Evolutionary conservation across 1,140 invertebrate genomes (phyloP).

Genomic region (Solen grandis): DNA sequence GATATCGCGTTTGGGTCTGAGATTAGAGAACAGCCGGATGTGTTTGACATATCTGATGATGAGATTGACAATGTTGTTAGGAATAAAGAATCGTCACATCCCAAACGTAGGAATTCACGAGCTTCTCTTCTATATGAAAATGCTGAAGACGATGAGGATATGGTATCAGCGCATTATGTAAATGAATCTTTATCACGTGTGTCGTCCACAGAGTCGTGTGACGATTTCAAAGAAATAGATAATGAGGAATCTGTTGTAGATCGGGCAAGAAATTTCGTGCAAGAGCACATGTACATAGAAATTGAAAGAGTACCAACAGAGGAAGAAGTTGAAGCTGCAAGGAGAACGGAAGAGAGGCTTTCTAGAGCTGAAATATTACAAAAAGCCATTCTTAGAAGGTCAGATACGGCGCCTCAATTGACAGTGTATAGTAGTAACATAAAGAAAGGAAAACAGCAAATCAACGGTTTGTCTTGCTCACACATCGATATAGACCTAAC

Average conservation of each 20-base stretch:
- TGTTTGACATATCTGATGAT: constrained; percentile 42
- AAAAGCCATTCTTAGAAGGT: constrained; percentile 10
- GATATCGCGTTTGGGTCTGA: constrained; percentile 43
- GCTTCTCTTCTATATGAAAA: constrained; percentile 13
- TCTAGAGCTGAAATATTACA: constrained; percentile 10
- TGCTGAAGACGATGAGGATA: constrained; percentile 49
- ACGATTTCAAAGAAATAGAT: constrained; percentile 23
- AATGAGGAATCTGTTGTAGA: not conserved
- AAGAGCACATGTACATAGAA: constrained; percentile 41
- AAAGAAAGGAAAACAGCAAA: not conserved
- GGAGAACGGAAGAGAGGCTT: constrained; percentile 4
- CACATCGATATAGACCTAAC: constrained; percentile 47
- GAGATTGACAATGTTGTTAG: not conserved
- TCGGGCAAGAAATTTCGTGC: constrained; percentile 24
- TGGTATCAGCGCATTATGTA: constrained; percentile 36
- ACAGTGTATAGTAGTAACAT: constrained; percentile 37
- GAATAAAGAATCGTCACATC: not conserved
- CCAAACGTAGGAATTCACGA: not conserved
- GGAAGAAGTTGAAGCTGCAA: not conserved
- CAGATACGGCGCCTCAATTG: not conserved
- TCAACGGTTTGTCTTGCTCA: constrained; percentile 23
- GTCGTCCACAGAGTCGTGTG: constrained; percentile 21
- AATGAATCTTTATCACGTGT: constrained; percentile 49
- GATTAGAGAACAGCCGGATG: constrained; percentile 39
- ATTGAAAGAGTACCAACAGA: not conserved